Evolutionary conservation across 2,888 invertebrate genomes (phyloP).

Genomic region (Cactoblastis cactorum): DNA sequence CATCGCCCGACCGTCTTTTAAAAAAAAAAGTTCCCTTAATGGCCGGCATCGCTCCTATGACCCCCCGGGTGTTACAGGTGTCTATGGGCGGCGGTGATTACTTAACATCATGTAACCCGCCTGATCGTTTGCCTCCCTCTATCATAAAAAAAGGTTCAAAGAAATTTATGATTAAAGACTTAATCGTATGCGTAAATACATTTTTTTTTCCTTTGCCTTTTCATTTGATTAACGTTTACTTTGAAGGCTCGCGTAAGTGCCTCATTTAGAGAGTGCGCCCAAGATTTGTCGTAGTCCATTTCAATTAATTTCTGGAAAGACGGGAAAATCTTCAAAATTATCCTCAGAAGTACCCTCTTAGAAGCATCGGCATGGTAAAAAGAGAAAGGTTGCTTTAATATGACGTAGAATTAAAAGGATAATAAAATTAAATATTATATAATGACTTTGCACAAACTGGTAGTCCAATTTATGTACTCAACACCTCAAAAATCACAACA

Average conservation of each 20-base stretch:
- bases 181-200: slow-evolving; percentile 32
- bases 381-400: background rate
- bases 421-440: background rate
- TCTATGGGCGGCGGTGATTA: too few species aligned
- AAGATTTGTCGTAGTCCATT: slow-evolving; percentile 26
- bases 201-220: slow-evolving; percentile 35
- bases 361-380: background rate
- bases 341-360: background rate
- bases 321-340: slow-evolving; percentile 11
- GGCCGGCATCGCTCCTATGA: too few species aligned
- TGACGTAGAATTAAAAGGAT: background rate
- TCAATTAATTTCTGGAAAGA: slow-evolving; percentile 19
- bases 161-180: background rate
- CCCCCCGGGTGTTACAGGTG: too few species aligned
- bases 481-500: too few species aligned
- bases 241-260: slow-evolving; percentile 31
- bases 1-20: too few species aligned
- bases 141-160: too few species aligned
- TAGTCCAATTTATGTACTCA: too few species aligned
- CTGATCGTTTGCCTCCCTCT: too few species aligned
- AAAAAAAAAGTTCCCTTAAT: too few species aligned
- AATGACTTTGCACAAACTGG: background rate
- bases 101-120: too few species aligned
- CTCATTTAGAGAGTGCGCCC: slow-evolving; percentile 33
- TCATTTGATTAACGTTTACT: slow-evolving; percentile 33